Base-by-base conservation (phyloP, 2,797 vertebrate genomes). In the Eupleurogrammus muticus region DNA sequence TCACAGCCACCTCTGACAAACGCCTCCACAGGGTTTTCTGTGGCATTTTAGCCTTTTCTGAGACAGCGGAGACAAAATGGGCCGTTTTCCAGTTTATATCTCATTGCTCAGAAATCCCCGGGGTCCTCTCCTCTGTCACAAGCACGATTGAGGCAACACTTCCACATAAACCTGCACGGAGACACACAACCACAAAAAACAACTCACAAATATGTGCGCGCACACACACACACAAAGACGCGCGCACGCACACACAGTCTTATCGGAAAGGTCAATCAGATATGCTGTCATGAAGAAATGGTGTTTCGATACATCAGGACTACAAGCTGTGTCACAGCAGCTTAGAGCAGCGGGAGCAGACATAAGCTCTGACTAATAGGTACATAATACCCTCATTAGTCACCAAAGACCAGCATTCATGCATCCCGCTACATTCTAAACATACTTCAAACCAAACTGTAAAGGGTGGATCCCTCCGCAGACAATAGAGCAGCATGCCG, bases 221-320 rank as follows among this genome's bases (percentile, higher is more conserved):
- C 20, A 57, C 49, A 51, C 7, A 50, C 19, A 23, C 53, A 36
- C 59, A 53, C 16, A 57, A n/a, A n/a, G n/a, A n/a, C n/a, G n/a
- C n/a, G n/a, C 24, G 51, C 47, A 63, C 32, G 70, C 61, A 59
- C 65, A 58, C 21, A 16, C 34, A 24, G 69, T 70, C 77, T 81
- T 75, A 85, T 84, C 73, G 66, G 69, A 90, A 88, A 87, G 84
- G 87, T 90, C 86, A 86, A 80, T 85, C 79, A 82, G 82, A 82
- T 82, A 55, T 60, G 74, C 79, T 84, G 86, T 77, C 80, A 75
- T 54, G 75, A 79, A 73, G 71, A 70, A 73, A 74, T 38, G 64
- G 56, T 69, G 77, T 69, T 67, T 59, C 72, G 32, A 85, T 85
- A 66, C 11, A 87, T 89, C 86, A 87, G 70, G 61, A 73, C 68